Percentiles rank a stretch among this genome's conserved stretches.
phyloP scores from a whole-genome alignment of 2,888 invertebrate species.

The Drosophila paranaensis region DNA sequence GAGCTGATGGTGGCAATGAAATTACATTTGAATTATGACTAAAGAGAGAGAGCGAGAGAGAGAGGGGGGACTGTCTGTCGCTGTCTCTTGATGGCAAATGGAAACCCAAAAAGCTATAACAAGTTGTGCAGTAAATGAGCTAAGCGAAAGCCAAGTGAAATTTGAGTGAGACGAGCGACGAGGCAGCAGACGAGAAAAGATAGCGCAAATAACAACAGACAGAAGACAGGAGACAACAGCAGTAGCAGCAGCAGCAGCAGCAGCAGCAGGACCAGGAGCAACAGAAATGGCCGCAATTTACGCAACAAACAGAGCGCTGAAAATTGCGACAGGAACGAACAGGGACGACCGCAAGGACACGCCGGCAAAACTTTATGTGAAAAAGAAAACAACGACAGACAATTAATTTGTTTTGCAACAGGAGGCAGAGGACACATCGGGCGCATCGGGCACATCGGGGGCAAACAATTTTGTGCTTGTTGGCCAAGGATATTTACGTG shows the following conservation, averaged over 20 bases:
- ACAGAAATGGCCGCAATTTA: conserved; percentile 59
- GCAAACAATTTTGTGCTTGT: conserved; percentile 77
- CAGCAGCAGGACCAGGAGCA: conserved; percentile 9
- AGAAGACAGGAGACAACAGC: conserved; percentile 31
- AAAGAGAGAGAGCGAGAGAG: conserved; percentile 1
- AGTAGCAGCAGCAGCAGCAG: conserved; percentile 8
- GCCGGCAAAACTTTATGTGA: conserved; percentile 61
- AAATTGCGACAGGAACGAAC: conserved; percentile 55
- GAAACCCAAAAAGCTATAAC: conserved; percentile 18
- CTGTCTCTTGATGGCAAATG: not conserved
- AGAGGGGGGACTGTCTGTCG: not conserved
- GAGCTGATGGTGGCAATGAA: conserved; percentile 61
- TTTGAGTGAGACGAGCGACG: conserved; percentile 48
- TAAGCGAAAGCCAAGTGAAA: conserved; percentile 73
- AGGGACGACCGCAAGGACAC: conserved; percentile 44
- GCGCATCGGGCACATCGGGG: conserved; percentile 21
- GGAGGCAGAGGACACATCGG: conserved; percentile 26
- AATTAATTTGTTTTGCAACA: conserved; percentile 73
- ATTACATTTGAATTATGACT: conserved; percentile 79
- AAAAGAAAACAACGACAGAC: conserved; percentile 57
- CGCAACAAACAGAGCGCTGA: conserved; percentile 68
- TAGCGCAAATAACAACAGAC: conserved; percentile 51
- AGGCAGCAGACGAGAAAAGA: conserved; percentile 23
- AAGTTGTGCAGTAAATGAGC: conserved; percentile 72
- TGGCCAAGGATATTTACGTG: conserved; percentile 79